Percentiles rank a stretch among this genome's conserved stretches.
These are phyloP conservation scores for Pelochelys cantorii DNA, from an alignment of 2,797 vertebrate genomes.

Conservation along the genomic window DNA sequence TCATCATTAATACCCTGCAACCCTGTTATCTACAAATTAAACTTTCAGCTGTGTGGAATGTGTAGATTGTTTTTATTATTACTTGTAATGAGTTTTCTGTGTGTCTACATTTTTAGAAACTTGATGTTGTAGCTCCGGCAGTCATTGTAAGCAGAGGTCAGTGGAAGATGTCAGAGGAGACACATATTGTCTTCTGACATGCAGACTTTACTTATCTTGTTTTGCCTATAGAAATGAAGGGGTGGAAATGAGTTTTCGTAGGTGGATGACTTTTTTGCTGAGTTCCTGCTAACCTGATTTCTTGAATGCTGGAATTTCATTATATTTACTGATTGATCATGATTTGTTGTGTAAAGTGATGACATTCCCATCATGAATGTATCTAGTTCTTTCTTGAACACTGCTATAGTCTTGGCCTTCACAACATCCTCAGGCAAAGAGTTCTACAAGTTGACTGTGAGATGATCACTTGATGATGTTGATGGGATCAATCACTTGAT, in stretches of 20 bases:
- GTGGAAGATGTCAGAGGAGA: not conserved
- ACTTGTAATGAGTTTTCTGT: not conserved
- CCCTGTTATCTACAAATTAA: not conserved
- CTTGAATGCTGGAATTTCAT: not conserved
- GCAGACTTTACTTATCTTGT: not conserved
- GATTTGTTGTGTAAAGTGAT: not conserved
- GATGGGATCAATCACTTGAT: too few species aligned
- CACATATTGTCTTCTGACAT: not conserved
- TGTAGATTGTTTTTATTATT: not conserved
- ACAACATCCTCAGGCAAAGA: too few species aligned
- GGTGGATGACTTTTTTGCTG: not conserved
- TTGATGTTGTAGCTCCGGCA: not conserved
- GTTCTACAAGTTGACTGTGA: too few species aligned
- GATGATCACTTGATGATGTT: too few species aligned
- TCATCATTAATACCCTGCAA: not conserved
- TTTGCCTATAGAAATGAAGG: not conserved
- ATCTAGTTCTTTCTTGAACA: too few species aligned
- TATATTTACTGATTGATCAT: constrained; percentile 1
- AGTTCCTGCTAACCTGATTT: constrained; percentile 4
- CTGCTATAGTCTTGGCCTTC: too few species aligned
- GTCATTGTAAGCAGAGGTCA: not conserved
- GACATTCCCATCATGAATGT: not conserved
- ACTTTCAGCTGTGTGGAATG: rapidly evolving
- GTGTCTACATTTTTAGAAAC: not conserved
- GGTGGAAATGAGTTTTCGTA: not conserved